phyloP scores from a whole-genome alignment of 2,888 invertebrate genomes.

The Diaperis boleti region DNA sequence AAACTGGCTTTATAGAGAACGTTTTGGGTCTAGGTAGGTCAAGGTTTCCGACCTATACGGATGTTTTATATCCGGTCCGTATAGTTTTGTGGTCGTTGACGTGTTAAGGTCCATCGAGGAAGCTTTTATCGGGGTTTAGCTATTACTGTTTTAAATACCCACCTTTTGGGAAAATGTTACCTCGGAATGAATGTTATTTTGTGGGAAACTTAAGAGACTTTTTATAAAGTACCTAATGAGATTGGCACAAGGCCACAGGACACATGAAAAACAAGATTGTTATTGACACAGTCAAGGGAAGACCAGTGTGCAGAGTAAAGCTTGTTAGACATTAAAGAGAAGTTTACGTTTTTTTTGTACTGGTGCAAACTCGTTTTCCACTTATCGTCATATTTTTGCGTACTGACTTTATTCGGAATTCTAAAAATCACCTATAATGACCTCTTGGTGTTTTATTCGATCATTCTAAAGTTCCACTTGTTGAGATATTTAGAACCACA shows the following conservation, averaged over 20 bases:
- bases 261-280: background rate
- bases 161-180: too few species aligned
- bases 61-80: too few species aligned
- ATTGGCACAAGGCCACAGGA: background rate
- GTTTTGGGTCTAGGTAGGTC: too few species aligned
- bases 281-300: background rate
- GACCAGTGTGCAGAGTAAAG: background rate
- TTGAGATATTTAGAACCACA: too few species aligned
- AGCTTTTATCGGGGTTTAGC: too few species aligned
- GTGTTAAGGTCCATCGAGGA: too few species aligned
- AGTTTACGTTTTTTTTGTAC: background rate
- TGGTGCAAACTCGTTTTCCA: background rate
- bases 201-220: background rate
- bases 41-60: too few species aligned
- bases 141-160: too few species aligned
- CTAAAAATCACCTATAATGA: background rate
- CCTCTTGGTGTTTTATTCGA: background rate
- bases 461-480: too few species aligned
- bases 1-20: too few species aligned
- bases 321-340: background rate
- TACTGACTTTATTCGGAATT: background rate
- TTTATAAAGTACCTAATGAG: background rate
- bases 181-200: too few species aligned
- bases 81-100: too few species aligned
- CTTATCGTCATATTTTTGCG: background rate